Conservation (phyloP, 2,888 invertebrate genomes). For the Sicus ferrugineus region DNA sequence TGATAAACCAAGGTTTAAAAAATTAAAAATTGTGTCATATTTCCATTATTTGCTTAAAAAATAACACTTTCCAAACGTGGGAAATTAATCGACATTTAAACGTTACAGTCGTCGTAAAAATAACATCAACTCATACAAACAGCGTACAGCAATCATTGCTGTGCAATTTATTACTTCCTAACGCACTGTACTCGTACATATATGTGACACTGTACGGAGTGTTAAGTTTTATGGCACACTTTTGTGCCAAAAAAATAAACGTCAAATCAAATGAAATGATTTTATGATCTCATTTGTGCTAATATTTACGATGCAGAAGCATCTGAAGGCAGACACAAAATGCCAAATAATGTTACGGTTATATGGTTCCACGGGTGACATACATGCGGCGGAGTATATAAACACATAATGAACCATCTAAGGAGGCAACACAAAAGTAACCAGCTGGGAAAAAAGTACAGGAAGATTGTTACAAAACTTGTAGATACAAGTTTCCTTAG, state of each 20-base stretch:
- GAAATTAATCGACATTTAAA: too few relatives aligned
- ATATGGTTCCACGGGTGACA: conserved; percentile 60
- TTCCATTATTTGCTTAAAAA: too few relatives aligned
- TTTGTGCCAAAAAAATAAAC: conserved; percentile 55
- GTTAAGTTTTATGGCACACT: conserved; percentile 38
- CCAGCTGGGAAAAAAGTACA: conserved; percentile 12
- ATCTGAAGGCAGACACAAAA: conserved; percentile 59
- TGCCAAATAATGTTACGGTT: conserved; percentile 63
- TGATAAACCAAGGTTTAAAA: too few relatives aligned
- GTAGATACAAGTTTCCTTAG: background rate
- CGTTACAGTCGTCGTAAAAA: too few relatives aligned
- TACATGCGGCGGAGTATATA: conserved; percentile 5
- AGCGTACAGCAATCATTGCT: too few relatives aligned
- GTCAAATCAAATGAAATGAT: conserved; percentile 64
- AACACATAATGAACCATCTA: conserved; percentile 16
- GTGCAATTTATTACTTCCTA: too few relatives aligned
- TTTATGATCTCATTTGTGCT: conserved; percentile 64
- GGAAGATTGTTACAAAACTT: conserved; percentile 14
- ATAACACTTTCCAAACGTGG: too few relatives aligned
- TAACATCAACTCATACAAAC: too few relatives aligned
- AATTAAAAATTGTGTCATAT: too few relatives aligned
- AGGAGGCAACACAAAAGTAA: conserved; percentile 39
- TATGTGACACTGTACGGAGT: background rate
- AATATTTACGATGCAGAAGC: conserved; percentile 63
- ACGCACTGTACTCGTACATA: too few relatives aligned